Conservation (phyloP, 2,888 invertebrate species). For the Xestia c-nigrum region DNA sequence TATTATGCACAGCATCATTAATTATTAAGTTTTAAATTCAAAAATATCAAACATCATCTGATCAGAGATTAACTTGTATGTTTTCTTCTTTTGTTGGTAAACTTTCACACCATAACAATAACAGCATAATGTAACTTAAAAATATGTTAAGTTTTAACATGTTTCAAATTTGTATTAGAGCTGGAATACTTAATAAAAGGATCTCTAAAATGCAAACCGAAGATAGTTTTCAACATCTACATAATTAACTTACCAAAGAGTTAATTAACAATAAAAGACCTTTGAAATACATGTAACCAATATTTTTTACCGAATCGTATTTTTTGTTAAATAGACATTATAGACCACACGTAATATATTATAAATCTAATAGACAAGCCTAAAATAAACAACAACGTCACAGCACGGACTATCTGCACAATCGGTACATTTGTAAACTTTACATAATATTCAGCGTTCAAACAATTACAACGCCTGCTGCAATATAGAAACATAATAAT, state of each 20-base stretch:
- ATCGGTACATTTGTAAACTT: conserved; percentile 53
- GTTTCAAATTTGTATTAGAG: neutral
- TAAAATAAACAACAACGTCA: conserved; percentile 80
- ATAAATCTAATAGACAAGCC: conserved; percentile 51
- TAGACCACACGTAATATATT: conserved; percentile 67
- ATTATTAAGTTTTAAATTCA: too few species aligned
- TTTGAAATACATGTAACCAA: neutral
- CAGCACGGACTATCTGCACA: conserved; percentile 55
- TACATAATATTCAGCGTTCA: conserved; percentile 34
- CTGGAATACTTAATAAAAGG: neutral
- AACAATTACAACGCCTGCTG: conserved; percentile 13
- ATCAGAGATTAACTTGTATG: neutral
- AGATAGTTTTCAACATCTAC: neutral
- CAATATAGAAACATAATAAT: conserved; percentile 20
- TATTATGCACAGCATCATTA: too few species aligned
- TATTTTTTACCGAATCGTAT: neutral
- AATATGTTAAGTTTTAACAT: neutral
- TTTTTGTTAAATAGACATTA: neutral
- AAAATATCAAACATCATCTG: too few species aligned
- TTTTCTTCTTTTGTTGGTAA: conserved; percentile 21
- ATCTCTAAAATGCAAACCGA: neutral
- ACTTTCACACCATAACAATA: conserved; percentile 9
- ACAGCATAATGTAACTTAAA: neutral
- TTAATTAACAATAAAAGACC: too few species aligned
- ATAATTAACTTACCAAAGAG: neutral